Evolutionary conservation across 1,140 invertebrate genomes (phyloP).

Genomic region (Euborellia annulipes): DNA sequence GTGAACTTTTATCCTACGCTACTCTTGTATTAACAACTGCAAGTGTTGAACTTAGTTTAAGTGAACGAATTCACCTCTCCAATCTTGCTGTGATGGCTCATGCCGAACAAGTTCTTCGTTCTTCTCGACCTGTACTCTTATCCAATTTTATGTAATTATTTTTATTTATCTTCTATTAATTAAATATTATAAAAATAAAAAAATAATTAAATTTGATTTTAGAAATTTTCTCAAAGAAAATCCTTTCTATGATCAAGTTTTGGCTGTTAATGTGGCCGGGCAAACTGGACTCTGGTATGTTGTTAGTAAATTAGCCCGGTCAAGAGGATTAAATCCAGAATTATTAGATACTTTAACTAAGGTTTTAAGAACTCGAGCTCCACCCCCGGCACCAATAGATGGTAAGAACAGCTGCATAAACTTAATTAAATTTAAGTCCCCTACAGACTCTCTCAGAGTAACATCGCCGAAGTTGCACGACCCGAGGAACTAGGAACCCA

Average conservation of each 20-base stretch:
- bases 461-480: too few relatives aligned
- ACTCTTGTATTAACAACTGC: conserved; percentile 36
- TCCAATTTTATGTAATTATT: conserved; percentile 35
- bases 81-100: conserved; percentile 51
- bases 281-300: conserved; percentile 44
- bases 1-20: conserved; percentile 46
- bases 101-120: conserved; percentile 39
- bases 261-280: conserved; percentile 44
- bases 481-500: too few relatives aligned
- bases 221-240: conserved; percentile 48
- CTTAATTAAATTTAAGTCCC: too few relatives aligned
- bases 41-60: conserved; percentile 36
- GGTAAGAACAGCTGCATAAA: too few relatives aligned
- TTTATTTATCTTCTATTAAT: conserved; percentile 1
- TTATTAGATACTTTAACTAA: conserved; percentile 7
- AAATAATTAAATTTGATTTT: conserved; percentile 16
- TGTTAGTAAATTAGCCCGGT: conserved; percentile 37
- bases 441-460: too few relatives aligned
- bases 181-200: conserved; percentile 3
- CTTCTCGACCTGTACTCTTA: conserved; percentile 5
- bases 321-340: conserved; percentile 38
- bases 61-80: conserved; percentile 47
- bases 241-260: conserved; percentile 49
- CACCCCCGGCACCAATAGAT: too few relatives aligned
- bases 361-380: not conserved